phyloP scores from a whole-genome alignment of 2,113 vertebrate genomes.

The Chrysochloris asiatica region DNA sequence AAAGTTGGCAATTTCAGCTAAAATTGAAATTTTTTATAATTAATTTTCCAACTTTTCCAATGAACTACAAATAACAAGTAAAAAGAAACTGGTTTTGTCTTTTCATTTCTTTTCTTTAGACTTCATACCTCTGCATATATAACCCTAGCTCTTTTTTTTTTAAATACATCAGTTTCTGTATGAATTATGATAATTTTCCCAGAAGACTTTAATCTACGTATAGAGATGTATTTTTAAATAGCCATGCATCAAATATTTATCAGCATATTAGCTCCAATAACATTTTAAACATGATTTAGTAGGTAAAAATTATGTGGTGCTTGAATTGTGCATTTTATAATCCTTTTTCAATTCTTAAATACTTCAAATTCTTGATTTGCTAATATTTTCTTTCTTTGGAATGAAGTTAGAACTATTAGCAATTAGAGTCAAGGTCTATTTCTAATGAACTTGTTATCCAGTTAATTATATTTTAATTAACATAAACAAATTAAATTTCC shows the following conservation, averaged over 20 bases:
- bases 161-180: background rate
- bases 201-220: conserved; percentile 42
- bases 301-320: conserved; percentile 35
- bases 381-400: conserved; percentile 69
- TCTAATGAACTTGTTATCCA: conserved; percentile 75
- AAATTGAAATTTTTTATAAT: conserved; percentile 35
- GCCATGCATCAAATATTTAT: conserved; percentile 24
- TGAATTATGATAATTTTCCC: conserved; percentile 56
- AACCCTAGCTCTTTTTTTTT: background rate
- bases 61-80: background rate
- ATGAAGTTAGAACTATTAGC: conserved; percentile 74
- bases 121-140: background rate
- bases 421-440: conserved; percentile 71
- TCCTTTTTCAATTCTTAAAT: conserved; percentile 46
- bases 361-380: conserved; percentile 54
- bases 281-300: conserved; percentile 52
- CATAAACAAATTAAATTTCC: conserved; percentile 79
- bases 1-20: background rate
- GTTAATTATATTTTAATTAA: conserved; percentile 77
- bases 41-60: background rate
- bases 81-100: background rate
- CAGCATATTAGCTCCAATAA: conserved; percentile 51
- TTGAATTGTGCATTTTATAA: conserved; percentile 52
- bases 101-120: background rate
- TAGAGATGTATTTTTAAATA: conserved; percentile 70